A percentile compares a stretch with the other conserved stretches of the same genome.
phyloP scores from a whole-genome alignment of 2,888 invertebrate genomes.

The Acheta domesticus region DNA sequence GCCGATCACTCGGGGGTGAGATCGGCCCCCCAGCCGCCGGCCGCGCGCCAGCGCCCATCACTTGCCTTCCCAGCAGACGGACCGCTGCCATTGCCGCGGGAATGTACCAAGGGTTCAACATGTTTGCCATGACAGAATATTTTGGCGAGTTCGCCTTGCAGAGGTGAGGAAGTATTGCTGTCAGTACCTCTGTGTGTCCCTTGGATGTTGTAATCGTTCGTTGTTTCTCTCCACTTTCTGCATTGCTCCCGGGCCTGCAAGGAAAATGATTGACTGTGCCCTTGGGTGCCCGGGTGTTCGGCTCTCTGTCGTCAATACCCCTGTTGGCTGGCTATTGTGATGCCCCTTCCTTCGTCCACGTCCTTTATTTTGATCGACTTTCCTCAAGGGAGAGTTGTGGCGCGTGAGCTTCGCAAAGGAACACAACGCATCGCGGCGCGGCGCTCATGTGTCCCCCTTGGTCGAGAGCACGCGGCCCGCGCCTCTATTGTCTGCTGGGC shows the following conservation, averaged over 20 bases:
- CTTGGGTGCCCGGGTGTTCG: not conserved
- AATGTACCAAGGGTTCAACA: slow-evolving; percentile 40
- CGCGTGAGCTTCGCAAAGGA: too few species aligned
- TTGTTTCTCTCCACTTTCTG: not conserved
- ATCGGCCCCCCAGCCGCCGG: not conserved
- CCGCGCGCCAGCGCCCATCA: not conserved
- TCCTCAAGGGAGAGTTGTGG: too few species aligned
- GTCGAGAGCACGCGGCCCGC: too few species aligned
- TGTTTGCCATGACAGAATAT: slow-evolving; percentile 55
- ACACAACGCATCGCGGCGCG: too few species aligned
- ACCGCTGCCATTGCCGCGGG: not conserved
- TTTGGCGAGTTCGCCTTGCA: slow-evolving; percentile 53
- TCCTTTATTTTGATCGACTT: too few species aligned
- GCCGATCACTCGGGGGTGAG: not conserved
- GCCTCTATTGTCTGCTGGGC: not conserved
- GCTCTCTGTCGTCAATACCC: not conserved
- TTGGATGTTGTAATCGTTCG: not conserved
- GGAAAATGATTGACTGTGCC: slow-evolving; percentile 1
- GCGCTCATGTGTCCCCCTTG: too few species aligned
- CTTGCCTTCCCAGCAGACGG: slow-evolving; percentile 5
- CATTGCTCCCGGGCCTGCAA: not conserved
- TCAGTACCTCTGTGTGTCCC: not conserved
- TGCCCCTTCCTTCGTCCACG: too few species aligned
- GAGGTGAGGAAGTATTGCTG: slow-evolving; percentile 45
- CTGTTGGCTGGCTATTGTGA: too few species aligned